phyloP scores from a whole-genome alignment of 2,888 invertebrate species.

The Drosophila multiciliata region DNA sequence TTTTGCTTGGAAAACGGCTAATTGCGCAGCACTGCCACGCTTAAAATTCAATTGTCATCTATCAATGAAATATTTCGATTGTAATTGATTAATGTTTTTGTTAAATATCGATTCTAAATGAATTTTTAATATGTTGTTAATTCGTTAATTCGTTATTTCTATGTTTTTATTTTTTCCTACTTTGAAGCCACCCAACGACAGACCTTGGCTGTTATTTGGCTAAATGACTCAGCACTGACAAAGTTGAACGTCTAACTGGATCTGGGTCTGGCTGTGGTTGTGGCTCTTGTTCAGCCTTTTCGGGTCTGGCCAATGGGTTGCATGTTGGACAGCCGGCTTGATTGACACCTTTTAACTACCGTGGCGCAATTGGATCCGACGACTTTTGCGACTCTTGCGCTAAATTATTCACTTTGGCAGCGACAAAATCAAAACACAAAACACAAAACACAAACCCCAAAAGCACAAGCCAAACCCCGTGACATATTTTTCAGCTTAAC shows the following conservation, averaged over 20 bases:
- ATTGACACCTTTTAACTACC: constrained; percentile 72
- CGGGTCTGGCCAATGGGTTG: constrained; percentile 48
- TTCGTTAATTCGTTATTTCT: not conserved
- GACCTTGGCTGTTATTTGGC: constrained; percentile 25
- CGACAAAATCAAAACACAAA: constrained; percentile 17
- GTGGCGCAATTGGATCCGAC: constrained; percentile 66
- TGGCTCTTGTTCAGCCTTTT: constrained; percentile 12
- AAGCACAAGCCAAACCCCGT: constrained; percentile 42
- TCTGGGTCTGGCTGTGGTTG: constrained; percentile 4
- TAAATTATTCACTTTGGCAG: constrained; percentile 59
- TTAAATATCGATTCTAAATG: not conserved
- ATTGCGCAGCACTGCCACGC: not conserved
- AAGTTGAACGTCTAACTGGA: constrained; percentile 5
- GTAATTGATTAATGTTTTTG: not conserved
- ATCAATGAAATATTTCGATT: not conserved
- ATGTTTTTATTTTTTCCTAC: not conserved
- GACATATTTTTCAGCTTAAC: constrained; percentile 40
- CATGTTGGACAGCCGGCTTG: constrained; percentile 65
- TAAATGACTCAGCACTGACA: constrained; percentile 21
- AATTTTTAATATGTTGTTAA: not conserved
- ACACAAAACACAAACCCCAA: constrained; percentile 6
- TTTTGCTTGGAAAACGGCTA: constrained; percentile 13
- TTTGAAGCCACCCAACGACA: not conserved
- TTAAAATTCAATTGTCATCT: not conserved
- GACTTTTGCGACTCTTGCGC: constrained; percentile 51